Percentiles rank a stretch among this genome's conserved stretches.
Conservation (phyloP, 2,797 vertebrate species). For the Syngnathus acus region DNA sequence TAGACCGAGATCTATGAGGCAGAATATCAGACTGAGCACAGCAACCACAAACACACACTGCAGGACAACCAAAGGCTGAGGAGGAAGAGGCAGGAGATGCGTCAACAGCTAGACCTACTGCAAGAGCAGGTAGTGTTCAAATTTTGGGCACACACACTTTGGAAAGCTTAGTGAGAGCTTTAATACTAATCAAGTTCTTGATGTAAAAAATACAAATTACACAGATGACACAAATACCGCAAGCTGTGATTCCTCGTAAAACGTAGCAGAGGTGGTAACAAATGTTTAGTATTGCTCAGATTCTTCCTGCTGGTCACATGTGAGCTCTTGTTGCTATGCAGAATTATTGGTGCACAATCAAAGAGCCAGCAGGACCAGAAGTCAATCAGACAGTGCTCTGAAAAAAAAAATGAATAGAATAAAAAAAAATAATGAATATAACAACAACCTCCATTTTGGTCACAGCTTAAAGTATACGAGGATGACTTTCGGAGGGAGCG, state of each 20-base stretch:
- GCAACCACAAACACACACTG: constrained; percentile 68
- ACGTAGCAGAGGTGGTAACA: not conserved
- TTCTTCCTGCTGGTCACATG: not conserved
- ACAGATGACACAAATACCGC: not conserved
- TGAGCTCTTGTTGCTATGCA: not conserved
- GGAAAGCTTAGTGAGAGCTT: not conserved
- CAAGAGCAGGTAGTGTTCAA: constrained; percentile 67
- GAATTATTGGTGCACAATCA: not conserved
- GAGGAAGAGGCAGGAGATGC: constrained; percentile 70
- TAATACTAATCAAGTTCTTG: not conserved
- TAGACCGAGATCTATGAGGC: constrained; percentile 75
- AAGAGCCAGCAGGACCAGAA: not conserved
- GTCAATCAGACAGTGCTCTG: not conserved
- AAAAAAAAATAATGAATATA: no score
- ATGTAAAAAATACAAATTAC: no score
- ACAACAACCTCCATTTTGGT: not conserved
- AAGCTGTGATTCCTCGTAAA: no score
- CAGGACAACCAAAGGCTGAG: constrained; percentile 72
- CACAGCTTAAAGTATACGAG: constrained; percentile 74
- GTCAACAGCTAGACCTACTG: constrained; percentile 72
- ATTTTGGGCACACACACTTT: not conserved
- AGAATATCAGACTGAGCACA: constrained; percentile 72
- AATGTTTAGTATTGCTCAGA: not conserved
- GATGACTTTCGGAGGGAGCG: constrained; percentile 74
- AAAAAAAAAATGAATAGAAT: not conserved